Percentiles rank a stretch among this genome's conserved stretches.
Conservation (phyloP, 2,888 invertebrate species). For the Euproctis similis region DNA sequence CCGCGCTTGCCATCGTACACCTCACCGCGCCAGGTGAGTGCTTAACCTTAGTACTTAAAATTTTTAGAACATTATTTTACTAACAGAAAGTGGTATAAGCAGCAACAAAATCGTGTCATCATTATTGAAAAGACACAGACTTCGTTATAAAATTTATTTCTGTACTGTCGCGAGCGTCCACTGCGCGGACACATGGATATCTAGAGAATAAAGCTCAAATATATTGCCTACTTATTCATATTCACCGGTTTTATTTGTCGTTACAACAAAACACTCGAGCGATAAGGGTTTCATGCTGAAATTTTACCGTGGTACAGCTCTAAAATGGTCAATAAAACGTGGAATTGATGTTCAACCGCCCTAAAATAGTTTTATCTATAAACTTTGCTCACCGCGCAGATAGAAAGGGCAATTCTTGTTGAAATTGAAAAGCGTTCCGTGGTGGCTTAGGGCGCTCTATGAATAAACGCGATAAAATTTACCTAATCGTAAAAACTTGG, state of each 20-base stretch:
- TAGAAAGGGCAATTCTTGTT: constrained; percentile 47
- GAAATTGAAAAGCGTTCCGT: constrained; percentile 54
- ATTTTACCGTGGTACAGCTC: constrained; percentile 23
- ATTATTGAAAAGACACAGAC: too few species aligned
- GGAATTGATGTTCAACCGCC: constrained; percentile 34
- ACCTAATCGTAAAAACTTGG: constrained; percentile 53
- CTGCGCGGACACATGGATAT: constrained; percentile 14
- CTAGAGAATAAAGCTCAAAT: constrained; percentile 16
- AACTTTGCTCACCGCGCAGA: constrained; percentile 39
- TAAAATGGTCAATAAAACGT: constrained; percentile 34
- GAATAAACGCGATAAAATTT: constrained; percentile 62
- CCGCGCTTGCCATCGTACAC: too few species aligned
- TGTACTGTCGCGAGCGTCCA: too few species aligned
- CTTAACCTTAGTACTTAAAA: too few species aligned
- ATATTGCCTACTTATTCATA: constrained; percentile 19
- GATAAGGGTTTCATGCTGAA: constrained; percentile 26
- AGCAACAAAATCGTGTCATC: too few species aligned
- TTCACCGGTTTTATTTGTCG: constrained; percentile 28
- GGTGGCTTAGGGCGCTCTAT: constrained; percentile 38
- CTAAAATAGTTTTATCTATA: constrained; percentile 51
- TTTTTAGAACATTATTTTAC: too few species aligned
- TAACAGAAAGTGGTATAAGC: too few species aligned
- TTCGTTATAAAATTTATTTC: too few species aligned
- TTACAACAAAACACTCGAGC: constrained; percentile 27
- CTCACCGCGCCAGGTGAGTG: too few species aligned